phyloP scores from a whole-genome alignment of 2,888 invertebrate genomes.

The Orthonychiurus folsomi region DNA sequence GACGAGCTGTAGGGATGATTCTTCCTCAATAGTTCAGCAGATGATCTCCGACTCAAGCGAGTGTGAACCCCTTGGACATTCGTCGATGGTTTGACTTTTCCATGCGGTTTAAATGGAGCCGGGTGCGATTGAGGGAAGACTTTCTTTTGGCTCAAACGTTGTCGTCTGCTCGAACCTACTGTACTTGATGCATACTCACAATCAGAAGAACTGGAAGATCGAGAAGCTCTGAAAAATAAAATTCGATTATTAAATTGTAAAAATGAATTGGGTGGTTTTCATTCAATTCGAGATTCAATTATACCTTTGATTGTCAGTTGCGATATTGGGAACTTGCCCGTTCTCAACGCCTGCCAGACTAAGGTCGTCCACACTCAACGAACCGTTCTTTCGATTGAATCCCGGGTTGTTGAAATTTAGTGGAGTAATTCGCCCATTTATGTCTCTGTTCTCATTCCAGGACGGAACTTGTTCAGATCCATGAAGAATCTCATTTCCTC shows the following conservation, averaged over 20 bases:
- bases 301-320: too few relatives aligned
- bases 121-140: constrained; percentile 14
- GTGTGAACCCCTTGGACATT: constrained; percentile 10
- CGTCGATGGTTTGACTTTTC: not conserved
- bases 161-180: constrained; percentile 20
- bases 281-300: too few relatives aligned
- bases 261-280: too few relatives aligned
- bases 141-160: constrained; percentile 21
- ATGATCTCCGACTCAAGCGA: constrained; percentile 36
- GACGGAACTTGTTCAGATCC: constrained; percentile 3
- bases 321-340: too few relatives aligned
- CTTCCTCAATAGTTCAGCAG: constrained; percentile 37
- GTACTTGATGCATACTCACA: constrained; percentile 34
- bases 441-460: constrained; percentile 8
- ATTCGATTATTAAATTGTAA: not conserved
- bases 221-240: constrained; percentile 25
- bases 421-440: constrained; percentile 8
- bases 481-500: constrained; percentile 16
- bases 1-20: constrained; percentile 40
- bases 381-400: constrained; percentile 34
- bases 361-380: constrained; percentile 39
- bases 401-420: constrained; percentile 29
- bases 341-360: constrained; percentile 34
- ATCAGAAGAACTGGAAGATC: constrained; percentile 39
- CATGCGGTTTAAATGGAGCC: constrained; percentile 15